These are phyloP conservation scores for Rhegmatorhina hoffmannsi DNA, from an alignment of 2,113 vertebrate genomes.

Conservation along the genomic window DNA sequence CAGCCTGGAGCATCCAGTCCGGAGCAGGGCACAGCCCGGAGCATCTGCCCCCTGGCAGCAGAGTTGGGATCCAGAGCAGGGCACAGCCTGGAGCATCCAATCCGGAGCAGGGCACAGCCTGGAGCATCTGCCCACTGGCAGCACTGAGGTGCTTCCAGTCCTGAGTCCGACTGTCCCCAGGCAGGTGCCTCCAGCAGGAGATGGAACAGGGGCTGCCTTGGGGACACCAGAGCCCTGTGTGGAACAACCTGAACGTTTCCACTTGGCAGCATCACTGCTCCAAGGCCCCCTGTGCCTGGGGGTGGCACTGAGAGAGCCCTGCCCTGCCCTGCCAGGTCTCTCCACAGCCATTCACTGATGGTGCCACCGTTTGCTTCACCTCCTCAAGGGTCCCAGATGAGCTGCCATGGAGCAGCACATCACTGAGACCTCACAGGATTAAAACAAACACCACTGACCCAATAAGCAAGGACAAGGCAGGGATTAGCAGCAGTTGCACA, in stretches of 20 bases:
- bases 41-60: rapidly evolving
- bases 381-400: neutral
- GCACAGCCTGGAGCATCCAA: neutral
- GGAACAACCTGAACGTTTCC: rapidly evolving
- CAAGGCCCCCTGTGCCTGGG: rapidly evolving
- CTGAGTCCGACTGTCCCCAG: rapidly evolving
- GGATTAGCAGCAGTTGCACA: neutral
- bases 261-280: rapidly evolving
- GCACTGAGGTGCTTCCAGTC: rapidly evolving
- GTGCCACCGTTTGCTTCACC: neutral
- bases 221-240: rapidly evolving
- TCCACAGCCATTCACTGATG: rapidly evolving
- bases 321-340: neutral
- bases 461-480: neutral
- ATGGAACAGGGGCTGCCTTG: neutral
- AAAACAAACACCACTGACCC: neutral
- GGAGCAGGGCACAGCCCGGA: neutral
- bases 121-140: rapidly evolving
- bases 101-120: too few species aligned
- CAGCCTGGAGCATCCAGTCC: neutral
- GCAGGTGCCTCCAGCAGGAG: neutral
- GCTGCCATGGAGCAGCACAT: neutral
- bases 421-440: neutral
- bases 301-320: neutral
- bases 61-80: too few species aligned